Conservation (phyloP, 2,888 invertebrate genomes). For the Eutolmus rufibarbis region DNA sequence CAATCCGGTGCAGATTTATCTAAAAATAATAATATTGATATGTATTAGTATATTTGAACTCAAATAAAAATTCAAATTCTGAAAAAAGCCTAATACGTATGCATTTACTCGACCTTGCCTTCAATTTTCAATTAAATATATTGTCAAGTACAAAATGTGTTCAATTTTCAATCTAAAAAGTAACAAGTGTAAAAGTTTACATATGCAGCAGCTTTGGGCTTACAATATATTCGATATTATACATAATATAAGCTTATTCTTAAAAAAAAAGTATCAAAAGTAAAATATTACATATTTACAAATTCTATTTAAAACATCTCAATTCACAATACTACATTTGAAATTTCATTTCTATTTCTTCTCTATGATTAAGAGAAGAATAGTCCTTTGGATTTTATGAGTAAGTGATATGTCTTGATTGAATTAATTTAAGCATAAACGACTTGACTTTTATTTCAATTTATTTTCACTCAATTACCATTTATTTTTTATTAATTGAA, state of each 20-base stretch:
- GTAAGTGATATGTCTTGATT: not conserved
- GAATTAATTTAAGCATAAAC: not conserved
- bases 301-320: not conserved
- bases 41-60: not conserved
- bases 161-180: not conserved
- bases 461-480: too few relatives aligned
- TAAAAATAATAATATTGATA: not conserved
- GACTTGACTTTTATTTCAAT: not conserved
- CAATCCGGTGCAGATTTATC: too few relatives aligned
- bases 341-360: not conserved
- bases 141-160: constrained; percentile 17
- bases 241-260: constrained; percentile 8
- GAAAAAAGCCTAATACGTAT: not conserved
- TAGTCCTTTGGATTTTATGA: not conserved
- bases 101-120: not conserved
- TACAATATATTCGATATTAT: constrained; percentile 17
- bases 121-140: constrained; percentile 13
- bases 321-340: constrained; percentile 26
- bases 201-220: constrained; percentile 17
- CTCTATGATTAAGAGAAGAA: not conserved
- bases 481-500: too few relatives aligned
- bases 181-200: constrained; percentile 33
- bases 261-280: constrained; percentile 30
- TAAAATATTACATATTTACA: constrained; percentile 19
- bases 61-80: not conserved